Base-by-base conservation (phyloP, 2,113 vertebrate genomes). In the Gambusia affinis region DNA sequence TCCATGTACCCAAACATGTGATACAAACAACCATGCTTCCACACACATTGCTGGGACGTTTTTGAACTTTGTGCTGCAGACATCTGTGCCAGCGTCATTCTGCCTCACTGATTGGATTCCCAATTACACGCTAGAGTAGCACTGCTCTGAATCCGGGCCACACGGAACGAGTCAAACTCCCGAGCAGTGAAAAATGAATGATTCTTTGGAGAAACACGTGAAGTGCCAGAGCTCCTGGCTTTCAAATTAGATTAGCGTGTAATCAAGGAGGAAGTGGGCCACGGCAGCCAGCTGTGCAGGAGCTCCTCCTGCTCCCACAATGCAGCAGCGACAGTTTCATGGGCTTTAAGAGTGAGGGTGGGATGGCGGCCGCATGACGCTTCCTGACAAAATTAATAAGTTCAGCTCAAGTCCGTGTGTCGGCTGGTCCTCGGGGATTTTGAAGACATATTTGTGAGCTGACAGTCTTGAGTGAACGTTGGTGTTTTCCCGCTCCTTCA, bases 81-180 rank as follows among this genome's bases (percentile, higher is more conserved):
- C 88, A 92, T 91, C 89, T 91, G 85, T 80, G 86, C 86, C 80
- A 76, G 79, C 79, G 85, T 89, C 76, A 79, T 87, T 92, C 80
- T 85, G 87, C 81, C 84, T 88, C 86, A 65, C 76, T 69, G 84
- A 79, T 80, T 83, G 84, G 70, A 86, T 90, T 82, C 85, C 39
- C 86, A 90, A 91, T 93, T 92, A 93, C 89, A 93, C 78, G 88
- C 92, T 92, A 89, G 90, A 93, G 92, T 93, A 94, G 88, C 68
- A 57, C 88, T 77, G 80, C 82, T 60, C 76, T 72, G 86, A 66
- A 87, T 86, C 69, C 12, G 27, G 76, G 85, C 81, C 83, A 81
- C 83, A 79, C 64, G 15, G 74, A 85, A 83, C 37, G 68, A 88
- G 75, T 85, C 35, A 37, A 84, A 66, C 83, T 84, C 75, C 5